Conservation (phyloP, 2,113 vertebrate species). For the Corythornis cristatus region DNA sequence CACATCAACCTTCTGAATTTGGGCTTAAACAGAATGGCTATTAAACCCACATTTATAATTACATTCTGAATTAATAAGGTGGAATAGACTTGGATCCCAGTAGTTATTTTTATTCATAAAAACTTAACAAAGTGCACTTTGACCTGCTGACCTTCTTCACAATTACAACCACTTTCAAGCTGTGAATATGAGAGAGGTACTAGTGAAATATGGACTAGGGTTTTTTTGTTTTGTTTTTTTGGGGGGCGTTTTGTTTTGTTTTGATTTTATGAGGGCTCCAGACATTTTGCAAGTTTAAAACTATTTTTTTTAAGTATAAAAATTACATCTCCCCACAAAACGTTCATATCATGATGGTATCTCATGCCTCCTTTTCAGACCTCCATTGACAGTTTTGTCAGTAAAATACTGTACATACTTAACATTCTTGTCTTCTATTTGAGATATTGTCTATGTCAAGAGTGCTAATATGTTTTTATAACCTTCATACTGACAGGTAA, state of each 20-base stretch:
- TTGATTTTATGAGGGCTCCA: background rate
- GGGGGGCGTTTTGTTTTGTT: too few species aligned
- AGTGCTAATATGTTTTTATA: background rate
- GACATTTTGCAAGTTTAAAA: background rate
- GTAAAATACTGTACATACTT: background rate
- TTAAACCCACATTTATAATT: background rate
- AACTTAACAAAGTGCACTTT: background rate
- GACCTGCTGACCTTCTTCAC: background rate
- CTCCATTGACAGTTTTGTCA: background rate
- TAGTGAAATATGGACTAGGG: background rate
- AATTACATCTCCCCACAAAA: accelerated
- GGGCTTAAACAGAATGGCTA: background rate
- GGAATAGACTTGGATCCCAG: background rate
- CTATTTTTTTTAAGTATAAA: background rate
- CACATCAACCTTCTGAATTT: background rate
- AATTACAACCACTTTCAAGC: background rate
- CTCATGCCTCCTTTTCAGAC: background rate
- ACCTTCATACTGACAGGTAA: slow-evolving; percentile 7
- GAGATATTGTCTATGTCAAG: background rate
- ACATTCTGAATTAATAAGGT: slow-evolving; percentile 7
- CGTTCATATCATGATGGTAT: background rate
- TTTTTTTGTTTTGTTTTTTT: too few species aligned
- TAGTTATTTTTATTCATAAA: background rate
- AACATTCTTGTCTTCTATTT: background rate
- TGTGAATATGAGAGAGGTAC: background rate